Percentiles rank a stretch among this genome's conserved stretches.
These are phyloP conservation scores for Takifugu ocellatus DNA, from an alignment of 2,797 vertebrate species.

Conservation along the genomic window DNA sequence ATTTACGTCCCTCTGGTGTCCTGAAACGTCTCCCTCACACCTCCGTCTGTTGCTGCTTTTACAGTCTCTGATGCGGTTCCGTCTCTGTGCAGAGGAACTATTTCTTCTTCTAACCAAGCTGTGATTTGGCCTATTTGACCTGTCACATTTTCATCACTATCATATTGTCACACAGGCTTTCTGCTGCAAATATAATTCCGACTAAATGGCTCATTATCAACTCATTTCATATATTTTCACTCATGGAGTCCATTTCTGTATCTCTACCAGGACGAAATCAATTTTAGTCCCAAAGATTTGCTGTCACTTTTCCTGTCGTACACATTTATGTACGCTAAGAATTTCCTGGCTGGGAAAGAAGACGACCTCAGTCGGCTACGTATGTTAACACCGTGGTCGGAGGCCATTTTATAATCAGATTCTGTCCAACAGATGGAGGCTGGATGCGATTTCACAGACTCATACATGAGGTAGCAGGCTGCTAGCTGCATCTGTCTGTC, in stretches of 20 bases:
- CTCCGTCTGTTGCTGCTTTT: too few species aligned
- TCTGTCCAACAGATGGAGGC: conserved; percentile 51
- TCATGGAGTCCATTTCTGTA: not conserved
- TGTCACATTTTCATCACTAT: conserved; percentile 51
- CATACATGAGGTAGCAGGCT: conserved; percentile 49
- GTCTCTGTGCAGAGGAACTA: conserved; percentile 30
- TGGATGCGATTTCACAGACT: conserved; percentile 54
- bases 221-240: conserved; percentile 36
- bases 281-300: too few species aligned
- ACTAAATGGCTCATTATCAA: conserved; percentile 51
- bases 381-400: conserved; percentile 33
- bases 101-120: conserved; percentile 54
- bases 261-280: too few species aligned
- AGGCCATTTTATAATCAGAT: conserved; percentile 46
- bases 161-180: conserved; percentile 38
- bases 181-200: conserved; percentile 52
- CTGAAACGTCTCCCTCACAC: conserved; percentile 26
- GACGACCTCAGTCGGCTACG: not conserved
- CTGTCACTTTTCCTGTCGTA: too few species aligned
- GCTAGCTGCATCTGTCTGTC: conserved; percentile 43
- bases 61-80: too few species aligned
- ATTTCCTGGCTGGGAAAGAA: too few species aligned
- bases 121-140: conserved; percentile 55
- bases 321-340: too few species aligned
- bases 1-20: conserved; percentile 48